Percentiles rank a stretch among this genome's conserved stretches.
Conservation (phyloP, 2,888 invertebrate genomes). For the Axea sp. region DNA sequence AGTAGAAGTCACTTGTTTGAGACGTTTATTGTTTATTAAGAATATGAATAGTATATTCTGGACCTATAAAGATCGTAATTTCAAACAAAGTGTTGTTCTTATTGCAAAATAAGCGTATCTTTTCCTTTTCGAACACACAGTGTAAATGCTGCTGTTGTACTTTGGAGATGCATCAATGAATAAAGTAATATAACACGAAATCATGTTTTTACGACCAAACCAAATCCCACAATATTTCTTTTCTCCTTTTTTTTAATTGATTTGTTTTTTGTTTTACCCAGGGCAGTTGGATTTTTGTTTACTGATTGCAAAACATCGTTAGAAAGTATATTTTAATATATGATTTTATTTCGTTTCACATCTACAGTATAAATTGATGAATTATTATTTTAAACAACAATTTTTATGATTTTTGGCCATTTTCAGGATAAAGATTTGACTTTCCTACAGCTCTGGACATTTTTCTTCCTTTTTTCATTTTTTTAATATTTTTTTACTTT, state of each 20-base stretch:
- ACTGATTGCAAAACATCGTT: too few species aligned
- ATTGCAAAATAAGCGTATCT: slow-evolving; percentile 41
- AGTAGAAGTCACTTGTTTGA: slow-evolving; percentile 46
- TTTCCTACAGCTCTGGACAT: slow-evolving; percentile 23
- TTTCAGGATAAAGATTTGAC: not conserved
- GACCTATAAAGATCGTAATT: slow-evolving; percentile 46
- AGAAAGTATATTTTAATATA: too few species aligned
- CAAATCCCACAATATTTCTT: slow-evolving; percentile 32
- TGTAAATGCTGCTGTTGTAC: slow-evolving; percentile 74
- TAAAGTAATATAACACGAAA: slow-evolving; percentile 69
- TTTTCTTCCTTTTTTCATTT: slow-evolving; percentile 1
- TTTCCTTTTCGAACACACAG: slow-evolving; percentile 67
- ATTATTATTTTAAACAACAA: not conserved
- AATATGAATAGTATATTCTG: slow-evolving; percentile 57
- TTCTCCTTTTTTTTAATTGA: slow-evolving; percentile 27
- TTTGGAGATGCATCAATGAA: slow-evolving; percentile 69
- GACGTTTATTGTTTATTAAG: slow-evolving; percentile 50
- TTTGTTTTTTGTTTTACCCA: slow-evolving; percentile 19
- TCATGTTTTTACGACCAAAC: slow-evolving; percentile 56
- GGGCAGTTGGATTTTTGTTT: slow-evolving; percentile 24
- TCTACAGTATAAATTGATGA: too few species aligned
- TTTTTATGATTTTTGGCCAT: not conserved
- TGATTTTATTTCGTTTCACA: not conserved
- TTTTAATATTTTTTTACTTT: too few species aligned
- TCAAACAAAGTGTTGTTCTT: slow-evolving; percentile 37